Evolutionary conservation across 2,888 invertebrate genomes (phyloP).

Genomic region (Orthosia cruda): DNA sequence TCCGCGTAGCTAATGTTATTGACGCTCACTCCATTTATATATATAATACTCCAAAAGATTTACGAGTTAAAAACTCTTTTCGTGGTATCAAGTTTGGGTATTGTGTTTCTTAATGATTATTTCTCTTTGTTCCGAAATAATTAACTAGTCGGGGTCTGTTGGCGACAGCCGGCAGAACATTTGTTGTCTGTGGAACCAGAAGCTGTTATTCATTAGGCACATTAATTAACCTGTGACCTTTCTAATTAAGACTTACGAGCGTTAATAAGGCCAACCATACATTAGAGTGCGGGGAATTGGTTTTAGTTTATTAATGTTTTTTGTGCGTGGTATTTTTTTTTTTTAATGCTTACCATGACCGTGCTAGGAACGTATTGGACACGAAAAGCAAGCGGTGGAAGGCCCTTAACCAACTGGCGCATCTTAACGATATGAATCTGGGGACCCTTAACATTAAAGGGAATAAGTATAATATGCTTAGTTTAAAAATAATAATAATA

Average conservation of each 20-base stretch:
- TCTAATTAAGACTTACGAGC: constrained; percentile 59
- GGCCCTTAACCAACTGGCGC: too few relatives aligned
- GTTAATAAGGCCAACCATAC: constrained; percentile 51
- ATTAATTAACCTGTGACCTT: constrained; percentile 64
- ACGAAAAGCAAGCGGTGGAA: too few relatives aligned
- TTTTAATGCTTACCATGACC: not conserved
- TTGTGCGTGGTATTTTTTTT: not conserved
- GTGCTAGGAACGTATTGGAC: too few relatives aligned
- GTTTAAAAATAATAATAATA: too few relatives aligned
- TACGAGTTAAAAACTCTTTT: constrained; percentile 46
- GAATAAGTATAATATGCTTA: not conserved
- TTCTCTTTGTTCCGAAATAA: constrained; percentile 55
- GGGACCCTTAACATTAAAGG: not conserved
- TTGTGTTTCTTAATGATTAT: constrained; percentile 42
- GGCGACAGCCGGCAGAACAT: constrained; percentile 43
- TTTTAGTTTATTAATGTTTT: constrained; percentile 27
- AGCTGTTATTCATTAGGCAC: constrained; percentile 58
- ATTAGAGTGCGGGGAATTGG: constrained; percentile 32
- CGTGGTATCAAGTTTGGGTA: constrained; percentile 11
- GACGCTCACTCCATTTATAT: too few relatives aligned
- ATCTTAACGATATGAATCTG: not conserved
- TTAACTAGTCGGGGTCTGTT: constrained; percentile 41
- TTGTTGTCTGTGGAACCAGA: constrained; percentile 49
- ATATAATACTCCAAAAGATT: constrained; percentile 36
- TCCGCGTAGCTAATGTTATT: too few relatives aligned